These are phyloP conservation scores for Cerastis leucographa DNA, from an alignment of 2,888 invertebrate species.

Conservation along the genomic window DNA sequence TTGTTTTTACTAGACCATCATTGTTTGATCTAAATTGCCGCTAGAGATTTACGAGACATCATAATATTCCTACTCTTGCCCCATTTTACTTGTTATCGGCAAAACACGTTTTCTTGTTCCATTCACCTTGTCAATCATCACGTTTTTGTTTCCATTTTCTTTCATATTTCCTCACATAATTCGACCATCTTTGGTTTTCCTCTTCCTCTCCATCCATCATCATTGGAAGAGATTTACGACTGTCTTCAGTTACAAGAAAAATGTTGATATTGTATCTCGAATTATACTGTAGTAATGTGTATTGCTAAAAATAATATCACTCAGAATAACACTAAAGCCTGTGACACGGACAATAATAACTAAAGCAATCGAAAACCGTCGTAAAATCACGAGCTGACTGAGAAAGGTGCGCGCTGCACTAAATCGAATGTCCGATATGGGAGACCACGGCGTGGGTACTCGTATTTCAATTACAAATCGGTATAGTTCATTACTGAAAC, in stretches of 20 bases:
- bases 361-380: constrained; percentile 17
- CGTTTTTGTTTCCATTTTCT: background rate
- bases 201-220: background rate
- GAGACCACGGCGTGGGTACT: constrained; percentile 16
- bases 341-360: constrained; percentile 12
- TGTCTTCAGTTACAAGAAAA: background rate
- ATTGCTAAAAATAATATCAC: background rate
- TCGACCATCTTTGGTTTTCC: background rate
- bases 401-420: constrained; percentile 23
- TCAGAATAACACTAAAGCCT: constrained; percentile 12
- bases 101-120: background rate
- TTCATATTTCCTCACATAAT: background rate
- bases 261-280: background rate
- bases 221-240: background rate
- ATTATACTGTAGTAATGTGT: background rate
- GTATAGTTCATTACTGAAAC: constrained; percentile 2
- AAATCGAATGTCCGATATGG: constrained; percentile 28
- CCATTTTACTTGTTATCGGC: background rate
- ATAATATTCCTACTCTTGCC: background rate
- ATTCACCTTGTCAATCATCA: background rate
- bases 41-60: background rate
- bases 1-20: background rate
- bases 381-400: constrained; percentile 41
- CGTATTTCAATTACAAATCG: constrained; percentile 28
- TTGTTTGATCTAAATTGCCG: background rate